Percentiles rank a stretch among this genome's conserved stretches.
Evolutionary conservation across 2,113 vertebrate genomes (phyloP).

Genomic region (Phainopepla nitens): DNA sequence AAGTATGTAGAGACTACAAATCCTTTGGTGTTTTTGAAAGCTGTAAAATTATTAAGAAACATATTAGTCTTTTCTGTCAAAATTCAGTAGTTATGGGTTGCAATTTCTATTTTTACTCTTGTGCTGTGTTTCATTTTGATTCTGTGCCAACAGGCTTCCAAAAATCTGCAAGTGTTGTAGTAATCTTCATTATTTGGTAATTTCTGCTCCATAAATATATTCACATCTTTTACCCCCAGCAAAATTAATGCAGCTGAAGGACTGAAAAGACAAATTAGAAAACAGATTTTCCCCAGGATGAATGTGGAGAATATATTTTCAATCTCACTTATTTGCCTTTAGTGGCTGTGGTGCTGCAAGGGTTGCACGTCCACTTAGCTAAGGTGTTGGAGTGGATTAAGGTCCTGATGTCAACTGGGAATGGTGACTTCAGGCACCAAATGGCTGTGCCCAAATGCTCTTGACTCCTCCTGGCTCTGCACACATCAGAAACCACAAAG

Average conservation of each 20-base stretch:
- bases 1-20: background rate
- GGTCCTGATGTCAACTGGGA: rapidly evolving
- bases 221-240: background rate
- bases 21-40: background rate
- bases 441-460: background rate
- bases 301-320: background rate
- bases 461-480: background rate
- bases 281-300: background rate
- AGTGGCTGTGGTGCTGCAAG: background rate
- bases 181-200: background rate
- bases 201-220: background rate
- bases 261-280: background rate
- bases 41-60: background rate
- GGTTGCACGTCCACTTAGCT: background rate
- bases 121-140: background rate
- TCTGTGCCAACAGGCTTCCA: background rate
- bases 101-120: background rate
- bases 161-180: background rate
- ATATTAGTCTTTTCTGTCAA: background rate
- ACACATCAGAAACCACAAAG: background rate
- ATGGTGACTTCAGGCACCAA: background rate
- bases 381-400: background rate
- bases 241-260: background rate
- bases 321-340: background rate
- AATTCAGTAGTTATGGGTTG: background rate